A percentile compares a stretch with the other conserved stretches of the same genome.
phyloP scores from a whole-genome alignment of 2,888 invertebrate species.

The Noctua janthe region DNA sequence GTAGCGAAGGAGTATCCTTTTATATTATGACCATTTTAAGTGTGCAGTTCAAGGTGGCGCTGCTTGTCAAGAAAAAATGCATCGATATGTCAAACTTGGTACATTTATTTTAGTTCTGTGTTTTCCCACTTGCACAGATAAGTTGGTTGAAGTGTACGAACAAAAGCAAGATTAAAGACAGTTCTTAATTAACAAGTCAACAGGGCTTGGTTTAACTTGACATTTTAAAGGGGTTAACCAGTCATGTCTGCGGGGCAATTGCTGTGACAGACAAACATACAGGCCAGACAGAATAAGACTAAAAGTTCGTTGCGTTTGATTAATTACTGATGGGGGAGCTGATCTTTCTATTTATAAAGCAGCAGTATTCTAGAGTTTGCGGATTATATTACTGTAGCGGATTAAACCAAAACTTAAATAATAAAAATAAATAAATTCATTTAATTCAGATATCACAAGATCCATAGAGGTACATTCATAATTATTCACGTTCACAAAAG shows the following conservation, averaged over 20 bases:
- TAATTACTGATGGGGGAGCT: constrained; percentile 70
- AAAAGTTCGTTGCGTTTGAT: constrained; percentile 63
- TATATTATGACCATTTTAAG: background rate
- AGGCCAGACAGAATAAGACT: constrained; percentile 80
- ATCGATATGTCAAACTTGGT: too few relatives aligned
- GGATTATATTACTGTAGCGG: too few relatives aligned
- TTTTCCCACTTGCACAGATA: too few relatives aligned
- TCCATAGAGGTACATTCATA: too few relatives aligned
- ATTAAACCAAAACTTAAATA: too few relatives aligned
- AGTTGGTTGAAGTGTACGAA: constrained; percentile 16
- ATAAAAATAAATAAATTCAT: too few relatives aligned
- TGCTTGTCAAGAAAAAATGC: too few relatives aligned
- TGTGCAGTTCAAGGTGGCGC: too few relatives aligned
- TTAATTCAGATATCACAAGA: too few relatives aligned
- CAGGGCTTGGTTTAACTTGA: constrained; percentile 63
- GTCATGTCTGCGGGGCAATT: constrained; percentile 74
- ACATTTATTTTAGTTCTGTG: too few relatives aligned
- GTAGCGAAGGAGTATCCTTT: constrained; percentile 20
- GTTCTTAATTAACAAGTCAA: constrained; percentile 62
- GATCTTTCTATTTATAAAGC: constrained; percentile 63
- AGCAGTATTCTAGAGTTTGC: constrained; percentile 46
- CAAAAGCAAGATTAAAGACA: constrained; percentile 54
- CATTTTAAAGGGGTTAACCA: constrained; percentile 71
- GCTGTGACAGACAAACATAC: constrained; percentile 74
- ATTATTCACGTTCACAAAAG: too few relatives aligned